phyloP scores from a whole-genome alignment of 1,140 invertebrate genomes.

The Phymastichus coffea region DNA sequence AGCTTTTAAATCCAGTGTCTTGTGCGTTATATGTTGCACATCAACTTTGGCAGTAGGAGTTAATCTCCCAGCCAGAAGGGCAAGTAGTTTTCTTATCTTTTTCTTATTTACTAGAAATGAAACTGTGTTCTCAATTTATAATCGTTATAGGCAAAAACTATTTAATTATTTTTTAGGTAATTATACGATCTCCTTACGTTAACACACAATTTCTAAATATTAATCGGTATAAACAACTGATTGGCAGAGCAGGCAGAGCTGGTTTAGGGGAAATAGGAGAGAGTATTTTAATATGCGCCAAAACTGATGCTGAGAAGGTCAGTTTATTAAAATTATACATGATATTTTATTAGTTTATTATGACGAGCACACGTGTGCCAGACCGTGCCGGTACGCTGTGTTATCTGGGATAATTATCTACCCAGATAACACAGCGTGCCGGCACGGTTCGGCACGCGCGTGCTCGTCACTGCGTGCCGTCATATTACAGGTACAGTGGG shows the following conservation, averaged over 20 bases:
- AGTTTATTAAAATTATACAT: constrained; percentile 5
- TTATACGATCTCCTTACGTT: constrained; percentile 81
- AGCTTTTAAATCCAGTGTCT: constrained; percentile 73
- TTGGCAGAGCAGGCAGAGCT: constrained; percentile 78
- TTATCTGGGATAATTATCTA: too few relatives aligned
- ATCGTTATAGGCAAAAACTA: too few relatives aligned
- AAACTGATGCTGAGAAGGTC: constrained; percentile 57
- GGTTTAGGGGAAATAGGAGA: constrained; percentile 79
- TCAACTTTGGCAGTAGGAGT: constrained; percentile 96
- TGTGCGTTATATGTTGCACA: constrained; percentile 92
- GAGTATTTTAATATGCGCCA: constrained; percentile 71
- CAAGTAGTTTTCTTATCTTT: too few relatives aligned
- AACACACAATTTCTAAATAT: constrained; percentile 76
- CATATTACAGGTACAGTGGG: too few relatives aligned
- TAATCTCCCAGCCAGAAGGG: constrained; percentile 91
- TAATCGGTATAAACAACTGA: constrained; percentile 93
- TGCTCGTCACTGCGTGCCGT: too few relatives aligned
- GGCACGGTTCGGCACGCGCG: too few relatives aligned
- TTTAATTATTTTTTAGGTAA: too few relatives aligned
- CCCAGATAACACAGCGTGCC: too few relatives aligned
- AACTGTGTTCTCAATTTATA: too few relatives aligned
- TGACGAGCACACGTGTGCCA: too few relatives aligned
- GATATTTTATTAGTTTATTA: too few relatives aligned
- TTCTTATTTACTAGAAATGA: neutral
- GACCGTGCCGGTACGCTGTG: too few relatives aligned